phyloP scores from a whole-genome alignment of 2,888 invertebrate species.

The Mesoligia furuncula region DNA sequence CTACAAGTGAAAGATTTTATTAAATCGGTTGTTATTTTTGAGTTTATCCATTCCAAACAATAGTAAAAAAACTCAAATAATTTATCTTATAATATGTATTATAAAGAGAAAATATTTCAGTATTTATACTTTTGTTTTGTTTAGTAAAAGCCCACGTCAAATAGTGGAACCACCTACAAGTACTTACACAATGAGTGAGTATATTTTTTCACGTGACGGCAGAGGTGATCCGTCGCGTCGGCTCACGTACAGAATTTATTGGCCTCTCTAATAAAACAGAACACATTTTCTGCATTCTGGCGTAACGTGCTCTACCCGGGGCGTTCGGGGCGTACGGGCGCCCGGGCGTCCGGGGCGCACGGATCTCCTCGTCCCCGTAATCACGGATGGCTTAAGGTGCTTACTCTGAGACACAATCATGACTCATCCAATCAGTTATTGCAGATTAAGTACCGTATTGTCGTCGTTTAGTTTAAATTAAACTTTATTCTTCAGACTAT shows the following conservation, averaged over 20 bases:
- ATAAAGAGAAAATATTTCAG: too few relatives aligned
- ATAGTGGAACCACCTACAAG: conserved; percentile 5
- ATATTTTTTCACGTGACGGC: conserved; percentile 75
- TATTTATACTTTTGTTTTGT: too few relatives aligned
- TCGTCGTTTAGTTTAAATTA: conserved; percentile 48
- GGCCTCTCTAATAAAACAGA: conserved; percentile 86
- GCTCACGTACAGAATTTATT: conserved; percentile 87
- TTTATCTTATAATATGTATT: not conserved
- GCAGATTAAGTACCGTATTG: conserved; percentile 43
- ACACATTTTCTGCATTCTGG: conserved; percentile 85
- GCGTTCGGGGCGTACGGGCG: conserved; percentile 15
- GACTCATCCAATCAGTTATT: conserved; percentile 65
- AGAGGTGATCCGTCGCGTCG: conserved; percentile 75
- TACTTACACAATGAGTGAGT: conserved; percentile 34
- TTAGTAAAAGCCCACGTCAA: not conserved
- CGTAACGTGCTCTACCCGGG: conserved; percentile 68
- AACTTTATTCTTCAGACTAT: conserved; percentile 13
- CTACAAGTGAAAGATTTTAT: too few relatives aligned
- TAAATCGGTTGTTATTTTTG: too few relatives aligned
- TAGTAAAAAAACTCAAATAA: too few relatives aligned
- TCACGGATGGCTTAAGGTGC: conserved; percentile 71
- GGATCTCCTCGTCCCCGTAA: conserved; percentile 61
- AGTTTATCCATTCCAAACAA: too few relatives aligned
- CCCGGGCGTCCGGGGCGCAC: conserved; percentile 12
- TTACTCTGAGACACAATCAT: conserved; percentile 67